Base-by-base conservation (phyloP, 2,797 vertebrate genomes). In the Notolepis coatsorum region DNA sequence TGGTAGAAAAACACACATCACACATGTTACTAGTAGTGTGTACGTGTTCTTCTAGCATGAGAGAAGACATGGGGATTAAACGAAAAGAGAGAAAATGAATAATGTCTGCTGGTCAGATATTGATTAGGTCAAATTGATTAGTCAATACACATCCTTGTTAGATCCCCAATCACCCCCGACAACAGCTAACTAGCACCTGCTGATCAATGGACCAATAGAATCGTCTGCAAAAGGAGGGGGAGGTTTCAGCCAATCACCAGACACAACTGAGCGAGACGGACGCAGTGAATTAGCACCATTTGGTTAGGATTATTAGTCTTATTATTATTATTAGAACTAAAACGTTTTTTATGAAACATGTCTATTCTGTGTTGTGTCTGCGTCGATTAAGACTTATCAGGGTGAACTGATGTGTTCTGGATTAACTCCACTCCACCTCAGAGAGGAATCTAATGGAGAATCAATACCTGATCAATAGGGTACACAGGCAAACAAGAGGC, bases 41-140 rank as follows among this genome's bases (percentile, higher is more conserved):
- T n/a, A n/a, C n/a, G n/a, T n/a, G n/a, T n/a, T n/a, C n/a, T n/a
- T n/a, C n/a, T n/a, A n/a, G n/a, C 61, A 55, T 39, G 66, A 63
- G 69, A 74, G 56, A 42, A 31, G 61, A 30, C 58, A n/a, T 39
- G 46, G 65, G 68, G 87, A 84, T 87, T 54, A 88, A 84, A 88
- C 88, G 71, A 87, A 81, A 86, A 86, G 77, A 84, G 81, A 84
- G 86, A 89, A 85, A 81, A 82, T 84, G 71, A 94, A 84, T 92
- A 92, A 94, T 95, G 94, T 93, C 92, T 90, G 87, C 92, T 91
- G 91, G 91, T 93, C 90, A 88, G 91, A 85, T 96, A 98, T 98
- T 97, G 96, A 98, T 96, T 92, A 87, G 88, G 94, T 95, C n/a
- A 97, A 99, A 98, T 97, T 96, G 96, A 95, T 96, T 95, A 95